These are phyloP conservation scores for Linnaemya vulpina DNA, from an alignment of 2,888 invertebrate genomes.

Conservation along the genomic window DNA sequence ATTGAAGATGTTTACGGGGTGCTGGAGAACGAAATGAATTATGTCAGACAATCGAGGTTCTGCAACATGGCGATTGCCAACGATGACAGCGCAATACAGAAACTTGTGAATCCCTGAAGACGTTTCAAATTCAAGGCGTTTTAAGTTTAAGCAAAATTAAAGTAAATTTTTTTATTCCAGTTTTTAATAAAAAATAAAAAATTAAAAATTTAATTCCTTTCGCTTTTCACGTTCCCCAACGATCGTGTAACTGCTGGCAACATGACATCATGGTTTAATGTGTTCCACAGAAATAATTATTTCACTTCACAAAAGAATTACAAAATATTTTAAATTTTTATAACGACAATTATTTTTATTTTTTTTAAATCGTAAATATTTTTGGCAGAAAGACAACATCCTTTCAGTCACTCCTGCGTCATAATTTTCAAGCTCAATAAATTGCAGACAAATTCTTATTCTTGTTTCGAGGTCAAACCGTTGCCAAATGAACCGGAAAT, in stretches of 20 bases:
- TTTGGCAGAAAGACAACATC: too few relatives aligned
- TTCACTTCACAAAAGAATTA: background rate
- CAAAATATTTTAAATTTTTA: too few relatives aligned
- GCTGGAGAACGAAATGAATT: slow-evolving; percentile 77
- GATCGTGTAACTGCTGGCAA: too few relatives aligned
- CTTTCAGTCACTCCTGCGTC: too few relatives aligned
- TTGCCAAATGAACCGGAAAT: slow-evolving; percentile 5
- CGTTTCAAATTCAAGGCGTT: too few relatives aligned
- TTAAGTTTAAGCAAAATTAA: slow-evolving; percentile 38
- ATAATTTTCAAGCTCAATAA: slow-evolving; percentile 4
- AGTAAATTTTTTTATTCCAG: background rate
- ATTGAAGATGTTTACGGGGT: slow-evolving; percentile 80
- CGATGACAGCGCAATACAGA: slow-evolving; percentile 76
- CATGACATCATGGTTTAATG: too few relatives aligned
- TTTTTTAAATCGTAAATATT: too few relatives aligned
- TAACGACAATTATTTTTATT: too few relatives aligned
- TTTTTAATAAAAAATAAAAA: too few relatives aligned
- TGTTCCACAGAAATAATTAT: background rate
- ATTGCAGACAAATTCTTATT: background rate
- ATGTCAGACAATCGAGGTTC: slow-evolving; percentile 76
- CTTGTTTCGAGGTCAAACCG: slow-evolving; percentile 25
- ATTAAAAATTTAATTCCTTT: too few relatives aligned
- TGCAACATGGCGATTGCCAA: slow-evolving; percentile 75
- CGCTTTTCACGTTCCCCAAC: too few relatives aligned
- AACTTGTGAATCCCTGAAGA: slow-evolving; percentile 75